Evolutionary conservation across 1,140 invertebrate species (phyloP).

Genomic region (Phymastichus coffea): DNA sequence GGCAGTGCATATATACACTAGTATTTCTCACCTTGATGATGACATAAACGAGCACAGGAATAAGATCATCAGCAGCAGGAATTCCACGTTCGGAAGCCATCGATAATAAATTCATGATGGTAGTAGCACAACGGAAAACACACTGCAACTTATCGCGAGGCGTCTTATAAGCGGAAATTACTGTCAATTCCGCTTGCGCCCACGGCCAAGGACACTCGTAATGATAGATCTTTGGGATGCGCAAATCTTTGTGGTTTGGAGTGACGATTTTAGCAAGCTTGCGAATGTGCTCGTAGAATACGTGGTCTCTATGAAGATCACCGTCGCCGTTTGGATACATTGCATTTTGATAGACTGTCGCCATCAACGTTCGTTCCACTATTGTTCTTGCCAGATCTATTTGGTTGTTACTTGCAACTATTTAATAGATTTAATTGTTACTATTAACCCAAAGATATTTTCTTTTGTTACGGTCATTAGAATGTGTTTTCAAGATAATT

Average conservation of each 20-base stretch:
- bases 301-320: slow-evolving; percentile 87
- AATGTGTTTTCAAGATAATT: too few species aligned
- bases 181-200: slow-evolving; percentile 89
- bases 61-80: slow-evolving; percentile 96
- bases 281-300: slow-evolving; percentile 85
- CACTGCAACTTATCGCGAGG: slow-evolving; percentile 90
- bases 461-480: too few species aligned
- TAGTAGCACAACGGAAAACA: slow-evolving; percentile 82
- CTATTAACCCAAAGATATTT: too few species aligned
- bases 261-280: slow-evolving; percentile 80
- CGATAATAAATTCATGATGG: slow-evolving; percentile 90
- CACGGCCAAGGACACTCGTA: slow-evolving; percentile 97
- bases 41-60: slow-evolving; percentile 95
- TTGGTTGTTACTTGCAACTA: slow-evolving; percentile 68
- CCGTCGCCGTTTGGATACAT: slow-evolving; percentile 97
- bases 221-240: slow-evolving; percentile 79
- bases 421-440: slow-evolving; percentile 36
- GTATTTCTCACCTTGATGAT: slow-evolving; percentile 93
- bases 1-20: too few species aligned
- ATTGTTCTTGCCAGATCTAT: slow-evolving; percentile 70
- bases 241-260: slow-evolving; percentile 79
- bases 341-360: slow-evolving; percentile 86
- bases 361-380: slow-evolving; percentile 81
- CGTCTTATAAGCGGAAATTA: slow-evolving; percentile 92
- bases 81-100: slow-evolving; percentile 76